Percentiles rank a stretch among this genome's conserved stretches.
Conservation (phyloP, 2,888 invertebrate genomes). For the Hydraecia micacea region DNA sequence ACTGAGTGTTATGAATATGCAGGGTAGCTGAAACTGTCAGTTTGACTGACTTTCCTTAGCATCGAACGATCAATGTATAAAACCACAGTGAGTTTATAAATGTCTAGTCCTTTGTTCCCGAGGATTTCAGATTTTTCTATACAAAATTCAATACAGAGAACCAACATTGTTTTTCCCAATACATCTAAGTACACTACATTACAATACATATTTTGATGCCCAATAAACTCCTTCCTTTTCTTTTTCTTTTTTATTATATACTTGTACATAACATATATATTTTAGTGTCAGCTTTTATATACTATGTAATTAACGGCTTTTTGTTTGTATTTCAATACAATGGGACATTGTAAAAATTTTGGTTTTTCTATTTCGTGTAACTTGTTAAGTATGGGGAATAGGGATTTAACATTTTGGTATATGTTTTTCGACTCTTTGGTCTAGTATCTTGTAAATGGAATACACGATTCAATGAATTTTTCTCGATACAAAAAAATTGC, state of each 20-base stretch:
- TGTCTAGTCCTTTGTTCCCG: constrained; percentile 19
- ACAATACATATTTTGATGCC: too few relatives aligned
- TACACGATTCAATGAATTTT: too few relatives aligned
- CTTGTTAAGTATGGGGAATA: too few relatives aligned
- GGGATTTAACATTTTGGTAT: too few relatives aligned
- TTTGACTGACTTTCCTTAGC: constrained; percentile 21
- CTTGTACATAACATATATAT: not conserved
- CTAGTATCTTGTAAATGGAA: too few relatives aligned
- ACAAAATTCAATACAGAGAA: not conserved
- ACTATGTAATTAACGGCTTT: not conserved
- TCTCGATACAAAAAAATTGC: too few relatives aligned
- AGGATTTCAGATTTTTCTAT: not conserved
- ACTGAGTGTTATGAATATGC: constrained; percentile 20
- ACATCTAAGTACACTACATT: not conserved
- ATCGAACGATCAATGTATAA: not conserved
- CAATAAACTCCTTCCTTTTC: too few relatives aligned
- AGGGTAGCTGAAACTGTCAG: constrained; percentile 36
- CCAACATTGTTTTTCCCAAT: not conserved
- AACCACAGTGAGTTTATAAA: not conserved
- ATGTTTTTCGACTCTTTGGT: too few relatives aligned
- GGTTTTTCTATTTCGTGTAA: too few relatives aligned
- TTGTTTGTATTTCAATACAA: not conserved
- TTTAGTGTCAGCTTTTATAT: not conserved
- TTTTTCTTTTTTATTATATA: too few relatives aligned
- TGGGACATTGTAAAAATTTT: too few relatives aligned